phyloP scores from a whole-genome alignment of 2,113 vertebrate species.

The Urocitellus parryii region DNA sequence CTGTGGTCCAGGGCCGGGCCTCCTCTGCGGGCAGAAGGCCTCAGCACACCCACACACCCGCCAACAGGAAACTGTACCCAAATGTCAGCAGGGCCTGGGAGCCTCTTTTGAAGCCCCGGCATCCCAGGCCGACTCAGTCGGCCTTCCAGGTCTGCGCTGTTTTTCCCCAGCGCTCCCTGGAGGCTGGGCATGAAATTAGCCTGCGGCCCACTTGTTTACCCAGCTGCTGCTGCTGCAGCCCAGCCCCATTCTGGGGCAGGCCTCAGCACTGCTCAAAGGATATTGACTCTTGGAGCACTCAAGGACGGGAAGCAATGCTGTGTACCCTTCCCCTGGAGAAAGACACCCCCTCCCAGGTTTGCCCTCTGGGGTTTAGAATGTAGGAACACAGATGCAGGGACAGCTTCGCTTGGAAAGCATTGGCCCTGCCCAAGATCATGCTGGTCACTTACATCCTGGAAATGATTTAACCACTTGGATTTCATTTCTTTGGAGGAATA shows the following conservation, averaged over 20 bases:
- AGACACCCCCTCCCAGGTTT: neutral
- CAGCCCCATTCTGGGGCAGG: neutral
- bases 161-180: neutral
- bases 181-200: slow-evolving; percentile 44
- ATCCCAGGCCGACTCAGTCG: neutral
- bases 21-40: neutral
- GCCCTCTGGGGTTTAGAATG: neutral
- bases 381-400: neutral
- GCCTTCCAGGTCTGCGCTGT: neutral
- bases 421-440: accelerated
- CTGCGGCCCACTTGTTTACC: slow-evolving; percentile 32
- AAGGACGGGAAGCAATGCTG: neutral
- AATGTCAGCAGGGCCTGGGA: neutral
- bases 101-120: neutral
- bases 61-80: neutral
- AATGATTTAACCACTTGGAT: neutral
- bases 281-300: neutral
- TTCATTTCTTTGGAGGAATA: neutral
- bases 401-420: neutral
- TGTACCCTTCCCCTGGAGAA: neutral
- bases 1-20: neutral
- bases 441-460: neutral
- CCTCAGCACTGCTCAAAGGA: neutral
- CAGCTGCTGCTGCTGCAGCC: slow-evolving; percentile 62
- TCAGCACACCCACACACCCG: neutral